These are phyloP conservation scores for Aselliscus stoliczkanus DNA, from an alignment of 2,797 vertebrate species.

Conservation along the genomic window DNA sequence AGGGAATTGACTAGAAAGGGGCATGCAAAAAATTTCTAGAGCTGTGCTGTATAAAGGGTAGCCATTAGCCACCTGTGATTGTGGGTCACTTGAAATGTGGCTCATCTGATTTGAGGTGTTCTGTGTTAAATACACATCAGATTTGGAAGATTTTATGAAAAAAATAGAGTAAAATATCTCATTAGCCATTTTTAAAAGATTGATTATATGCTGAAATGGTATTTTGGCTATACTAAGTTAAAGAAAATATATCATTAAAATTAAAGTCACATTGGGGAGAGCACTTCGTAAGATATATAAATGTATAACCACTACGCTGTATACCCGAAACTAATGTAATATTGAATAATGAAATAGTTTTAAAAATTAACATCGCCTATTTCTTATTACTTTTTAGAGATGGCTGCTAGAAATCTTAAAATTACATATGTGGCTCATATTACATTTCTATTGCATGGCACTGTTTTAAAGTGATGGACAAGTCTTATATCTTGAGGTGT, in stretches of 20 bases:
- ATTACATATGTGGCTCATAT: not conserved
- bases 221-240: not conserved
- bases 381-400: not conserved
- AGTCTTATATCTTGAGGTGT: not conserved
- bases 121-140: not conserved
- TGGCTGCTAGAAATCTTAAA: not conserved
- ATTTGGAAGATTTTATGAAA: not conserved
- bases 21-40: not conserved
- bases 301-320: no score
- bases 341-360: no score
- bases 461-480: not conserved
- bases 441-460: not conserved
- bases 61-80: not conserved
- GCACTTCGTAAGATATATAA: no score
- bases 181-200: not conserved
- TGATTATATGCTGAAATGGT: not conserved
- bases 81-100: not conserved
- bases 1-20: not conserved
- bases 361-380: not conserved
- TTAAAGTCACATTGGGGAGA: not conserved
- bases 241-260: not conserved
- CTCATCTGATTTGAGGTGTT: not conserved
- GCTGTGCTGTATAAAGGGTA: not conserved
- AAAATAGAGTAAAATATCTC: not conserved
- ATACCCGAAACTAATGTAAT: no score